Base-by-base conservation (phyloP, 2,888 invertebrate species). In the Harmothoe impar region DNA sequence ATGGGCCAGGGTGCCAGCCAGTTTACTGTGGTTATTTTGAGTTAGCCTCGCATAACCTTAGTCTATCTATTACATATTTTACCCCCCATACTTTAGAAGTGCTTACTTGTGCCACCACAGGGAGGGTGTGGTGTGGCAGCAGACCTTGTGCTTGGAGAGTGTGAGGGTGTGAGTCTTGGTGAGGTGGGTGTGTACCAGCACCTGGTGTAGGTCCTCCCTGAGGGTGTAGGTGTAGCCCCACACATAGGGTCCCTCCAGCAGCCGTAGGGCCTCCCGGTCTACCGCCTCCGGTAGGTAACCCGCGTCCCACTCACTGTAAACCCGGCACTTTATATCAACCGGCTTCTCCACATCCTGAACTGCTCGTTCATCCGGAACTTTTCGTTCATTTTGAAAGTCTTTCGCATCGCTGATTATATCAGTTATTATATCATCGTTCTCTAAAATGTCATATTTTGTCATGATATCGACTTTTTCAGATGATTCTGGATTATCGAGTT, bases 81-180 rank as follows among this genome's bases (percentile, higher is more conserved):
- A n/a, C n/a, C n/a, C n/a, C n/a, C n/a, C n/a, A n/a, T n/a, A n/a
- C n/a, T n/a, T n/a, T n/a, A n/a, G n/a, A n/a, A n/a, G n/a, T 33
- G 5, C 68, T 89, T 72, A 89, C 86, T 86, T 86, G 29, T n/a
- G 20, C 86, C n/a, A n/a, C 86, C 86, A 86, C 5, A 86, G 0
- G 15, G 86, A 86, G 10, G 52, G 52, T 20, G 51, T 52, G 29
- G 25, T 3, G 54, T 54, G 1, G 54, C 86, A 86, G 56, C 3
- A 7, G 86, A 86, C 86, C 56, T 86, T 86, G 86, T 25, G 3
- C 0, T 15, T 23, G 7, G 25, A 29, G n/a, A 86, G 29, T 25
- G 86, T 31, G 52, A 86, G 54, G 29, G 29, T 17, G 29, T 25
- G 31, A 12, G 86, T 52, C 43, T 43, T 3, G 3, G 0, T 43